Evolutionary conservation across 2,797 vertebrate species (phyloP).

Genomic region (Melanotaenia boesemani): DNA sequence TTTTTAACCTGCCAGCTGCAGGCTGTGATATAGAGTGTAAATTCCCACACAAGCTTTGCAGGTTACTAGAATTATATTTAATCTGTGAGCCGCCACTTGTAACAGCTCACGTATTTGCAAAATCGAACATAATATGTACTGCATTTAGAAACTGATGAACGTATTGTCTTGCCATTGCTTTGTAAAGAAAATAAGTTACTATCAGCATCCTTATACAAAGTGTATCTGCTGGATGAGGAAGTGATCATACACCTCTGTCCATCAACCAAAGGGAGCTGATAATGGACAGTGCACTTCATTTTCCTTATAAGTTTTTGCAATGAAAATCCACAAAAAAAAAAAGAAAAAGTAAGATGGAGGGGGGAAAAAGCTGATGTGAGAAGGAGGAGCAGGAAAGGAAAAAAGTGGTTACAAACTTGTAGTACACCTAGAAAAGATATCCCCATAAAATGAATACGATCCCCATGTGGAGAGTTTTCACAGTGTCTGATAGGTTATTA

Average conservation of each 20-base stretch:
- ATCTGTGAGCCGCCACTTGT: background rate
- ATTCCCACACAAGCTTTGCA: background rate
- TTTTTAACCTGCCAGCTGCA: background rate
- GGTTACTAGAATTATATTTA: background rate
- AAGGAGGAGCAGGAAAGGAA: background rate
- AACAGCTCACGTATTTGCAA: background rate
- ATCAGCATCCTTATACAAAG: constrained; percentile 11
- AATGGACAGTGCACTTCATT: constrained; percentile 2
- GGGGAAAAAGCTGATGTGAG: too few relatives aligned
- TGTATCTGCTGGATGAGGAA: background rate
- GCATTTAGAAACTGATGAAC: background rate
- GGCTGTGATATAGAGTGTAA: background rate
- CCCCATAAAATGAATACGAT: background rate
- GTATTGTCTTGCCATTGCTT: background rate
- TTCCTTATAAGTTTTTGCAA: background rate
- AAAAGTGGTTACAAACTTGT: background rate
- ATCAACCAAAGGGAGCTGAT: constrained; percentile 8
- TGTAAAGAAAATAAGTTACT: background rate
- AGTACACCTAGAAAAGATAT: background rate
- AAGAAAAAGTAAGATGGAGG: background rate
- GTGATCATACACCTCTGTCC: background rate
- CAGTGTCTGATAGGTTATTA: background rate
- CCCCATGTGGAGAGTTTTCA: background rate
- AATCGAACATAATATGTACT: constrained; percentile 7
- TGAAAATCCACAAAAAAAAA: background rate